Percentiles rank a stretch among this genome's conserved stretches.
Conservation (phyloP, 2,888 invertebrate genomes). For the Tipula lateralis region DNA sequence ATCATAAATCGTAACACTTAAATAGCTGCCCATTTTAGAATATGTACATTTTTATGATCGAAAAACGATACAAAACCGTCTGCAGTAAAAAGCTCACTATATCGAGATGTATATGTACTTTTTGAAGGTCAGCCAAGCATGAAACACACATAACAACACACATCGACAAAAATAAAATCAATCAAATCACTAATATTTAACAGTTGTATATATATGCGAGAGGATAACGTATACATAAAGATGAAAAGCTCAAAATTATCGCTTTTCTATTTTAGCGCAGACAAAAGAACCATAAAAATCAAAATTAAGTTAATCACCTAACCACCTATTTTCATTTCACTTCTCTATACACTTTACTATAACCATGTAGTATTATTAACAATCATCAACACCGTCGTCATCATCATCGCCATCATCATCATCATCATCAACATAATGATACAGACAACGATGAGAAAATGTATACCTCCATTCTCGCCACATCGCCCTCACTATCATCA, state of each 20-base stretch:
- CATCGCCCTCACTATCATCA: background rate
- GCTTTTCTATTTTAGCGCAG: constrained; percentile 11
- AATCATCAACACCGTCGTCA: constrained; percentile 39
- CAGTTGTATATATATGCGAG: background rate
- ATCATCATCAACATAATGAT: constrained; percentile 35
- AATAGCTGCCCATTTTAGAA: too few species aligned
- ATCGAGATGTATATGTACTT: background rate
- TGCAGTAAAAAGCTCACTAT: background rate
- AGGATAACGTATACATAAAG: background rate
- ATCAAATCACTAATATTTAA: constrained; percentile 9
- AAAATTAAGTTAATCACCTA: constrained; percentile 24
- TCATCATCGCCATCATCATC: constrained; percentile 37
- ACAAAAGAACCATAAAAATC: constrained; percentile 24
- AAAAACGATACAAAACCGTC: too few species aligned
- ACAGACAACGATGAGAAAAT: background rate
- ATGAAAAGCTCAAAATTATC: constrained; percentile 11
- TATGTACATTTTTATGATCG: too few species aligned
- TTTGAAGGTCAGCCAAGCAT: background rate
- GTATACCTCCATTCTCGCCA: background rate
- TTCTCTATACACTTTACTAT: background rate
- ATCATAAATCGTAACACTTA: too few species aligned
- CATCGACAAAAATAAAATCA: background rate
- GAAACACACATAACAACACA: background rate
- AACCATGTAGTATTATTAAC: background rate
- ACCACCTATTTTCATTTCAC: constrained; percentile 19